These are phyloP conservation scores for Epirrhoe tristata DNA, from an alignment of 2,888 invertebrate genomes.

Conservation along the genomic window DNA sequence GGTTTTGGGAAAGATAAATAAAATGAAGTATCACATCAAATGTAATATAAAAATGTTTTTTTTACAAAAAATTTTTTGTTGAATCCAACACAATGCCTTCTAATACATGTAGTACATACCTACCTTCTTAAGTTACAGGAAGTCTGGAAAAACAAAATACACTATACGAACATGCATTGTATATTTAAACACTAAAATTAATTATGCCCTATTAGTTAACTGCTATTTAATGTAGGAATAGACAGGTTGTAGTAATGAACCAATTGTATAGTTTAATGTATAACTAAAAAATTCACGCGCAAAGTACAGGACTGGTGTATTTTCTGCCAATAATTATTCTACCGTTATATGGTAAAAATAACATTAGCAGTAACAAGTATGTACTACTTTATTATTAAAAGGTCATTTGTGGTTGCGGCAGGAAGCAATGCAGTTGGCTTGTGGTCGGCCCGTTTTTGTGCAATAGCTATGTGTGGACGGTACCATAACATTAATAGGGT, in stretches of 20 bases:
- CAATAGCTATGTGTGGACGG: constrained; percentile 52
- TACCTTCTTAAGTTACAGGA: no score
- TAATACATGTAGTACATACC: no score
- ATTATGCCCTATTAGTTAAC: not conserved
- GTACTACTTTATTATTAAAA: constrained; percentile 60
- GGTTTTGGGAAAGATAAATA: no score
- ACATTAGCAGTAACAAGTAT: constrained; percentile 60
- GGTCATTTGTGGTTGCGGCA: constrained; percentile 76
- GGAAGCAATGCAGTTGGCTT: constrained; percentile 71
- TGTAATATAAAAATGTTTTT: no score
- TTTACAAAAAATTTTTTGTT: no score
- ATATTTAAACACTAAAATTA: no score
- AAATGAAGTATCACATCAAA: no score
- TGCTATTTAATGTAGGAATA: not conserved
- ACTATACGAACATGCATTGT: no score
- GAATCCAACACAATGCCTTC: no score
- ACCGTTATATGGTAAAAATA: constrained; percentile 67
- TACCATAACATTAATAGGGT: not conserved
- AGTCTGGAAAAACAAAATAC: no score
- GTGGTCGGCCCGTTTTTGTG: constrained; percentile 71
- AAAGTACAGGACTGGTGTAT: constrained; percentile 28
- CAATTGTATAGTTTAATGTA: not conserved
- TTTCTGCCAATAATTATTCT: constrained; percentile 54
- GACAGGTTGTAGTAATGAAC: not conserved
- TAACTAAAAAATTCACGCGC: not conserved